These are phyloP conservation scores for Ophion ellenae DNA, from an alignment of 2,888 invertebrate genomes.

Conservation along the genomic window DNA sequence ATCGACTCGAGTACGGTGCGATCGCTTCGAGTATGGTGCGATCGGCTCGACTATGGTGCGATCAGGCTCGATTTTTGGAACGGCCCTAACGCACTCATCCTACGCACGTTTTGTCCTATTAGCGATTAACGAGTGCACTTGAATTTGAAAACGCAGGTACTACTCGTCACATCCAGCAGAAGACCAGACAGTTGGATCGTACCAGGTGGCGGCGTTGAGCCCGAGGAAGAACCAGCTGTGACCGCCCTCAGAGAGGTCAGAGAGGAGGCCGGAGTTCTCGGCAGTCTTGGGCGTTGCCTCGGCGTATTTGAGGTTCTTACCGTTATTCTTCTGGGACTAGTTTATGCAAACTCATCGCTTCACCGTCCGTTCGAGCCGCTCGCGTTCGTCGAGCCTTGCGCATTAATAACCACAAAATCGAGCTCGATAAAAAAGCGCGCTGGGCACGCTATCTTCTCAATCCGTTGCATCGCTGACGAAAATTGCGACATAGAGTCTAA, in stretches of 20 bases:
- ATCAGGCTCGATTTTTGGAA: background rate
- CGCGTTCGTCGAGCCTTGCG: too few relatives aligned
- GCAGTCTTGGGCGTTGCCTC: constrained; percentile 93
- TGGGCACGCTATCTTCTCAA: too few relatives aligned
- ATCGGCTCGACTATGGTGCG: background rate
- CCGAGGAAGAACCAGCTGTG: constrained; percentile 94
- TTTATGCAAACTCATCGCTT: background rate
- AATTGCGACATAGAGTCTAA: too few relatives aligned
- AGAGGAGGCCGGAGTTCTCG: constrained; percentile 98
- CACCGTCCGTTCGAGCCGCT: too few relatives aligned
- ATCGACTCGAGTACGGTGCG: too few relatives aligned
- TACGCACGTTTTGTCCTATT: background rate
- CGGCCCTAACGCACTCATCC: background rate
- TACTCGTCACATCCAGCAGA: constrained; percentile 96
- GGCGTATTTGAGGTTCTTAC: constrained; percentile 96
- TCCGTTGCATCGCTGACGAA: too few relatives aligned
- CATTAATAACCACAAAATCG: too few relatives aligned
- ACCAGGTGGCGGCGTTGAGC: constrained; percentile 98
- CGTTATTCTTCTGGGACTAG: background rate
- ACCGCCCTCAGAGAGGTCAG: constrained; percentile 97
- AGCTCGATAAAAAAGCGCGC: too few relatives aligned
- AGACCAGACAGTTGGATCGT: constrained; percentile 97
- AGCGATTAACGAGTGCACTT: constrained; percentile 23
- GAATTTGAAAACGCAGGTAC: constrained; percentile 87
- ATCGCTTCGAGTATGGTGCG: too few relatives aligned